These are phyloP conservation scores for Lasioglossum figueresi DNA, from an alignment of 2,888 invertebrate genomes.

Conservation along the genomic window DNA sequence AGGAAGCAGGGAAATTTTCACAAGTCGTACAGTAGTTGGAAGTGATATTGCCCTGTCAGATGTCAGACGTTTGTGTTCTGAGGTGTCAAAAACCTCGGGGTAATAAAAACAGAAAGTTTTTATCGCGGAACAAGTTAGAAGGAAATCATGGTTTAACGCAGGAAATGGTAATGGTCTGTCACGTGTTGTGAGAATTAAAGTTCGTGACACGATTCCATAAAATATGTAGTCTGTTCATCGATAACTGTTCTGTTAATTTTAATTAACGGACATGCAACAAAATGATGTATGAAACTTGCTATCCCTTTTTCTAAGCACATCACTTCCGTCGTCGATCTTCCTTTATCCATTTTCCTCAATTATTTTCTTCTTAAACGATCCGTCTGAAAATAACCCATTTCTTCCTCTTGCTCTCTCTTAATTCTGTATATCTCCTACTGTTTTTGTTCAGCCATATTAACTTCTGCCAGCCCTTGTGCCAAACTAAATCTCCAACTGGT, in stretches of 20 bases:
- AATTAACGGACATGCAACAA: not conserved
- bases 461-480: not conserved
- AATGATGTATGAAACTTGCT: not conserved
- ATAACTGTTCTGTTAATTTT: not conserved
- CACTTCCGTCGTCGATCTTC: not conserved
- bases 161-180: not conserved
- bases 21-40: not conserved
- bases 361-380: not conserved
- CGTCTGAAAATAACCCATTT: not conserved
- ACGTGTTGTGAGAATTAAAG: not conserved
- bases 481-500: not conserved
- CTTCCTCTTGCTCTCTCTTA: not conserved
- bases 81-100: not conserved
- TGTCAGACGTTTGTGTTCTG: not conserved
- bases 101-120: not conserved
- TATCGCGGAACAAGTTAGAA: not conserved
- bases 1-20: conserved; percentile 3
- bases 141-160: not conserved
- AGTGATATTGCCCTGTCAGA: not conserved
- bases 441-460: not conserved
- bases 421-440: not conserved
- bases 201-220: not conserved
- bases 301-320: not conserved
- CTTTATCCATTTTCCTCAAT: not conserved
- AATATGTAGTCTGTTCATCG: not conserved